Conservation (phyloP, 2,113 vertebrate species). For the Siniperca knerii region DNA sequence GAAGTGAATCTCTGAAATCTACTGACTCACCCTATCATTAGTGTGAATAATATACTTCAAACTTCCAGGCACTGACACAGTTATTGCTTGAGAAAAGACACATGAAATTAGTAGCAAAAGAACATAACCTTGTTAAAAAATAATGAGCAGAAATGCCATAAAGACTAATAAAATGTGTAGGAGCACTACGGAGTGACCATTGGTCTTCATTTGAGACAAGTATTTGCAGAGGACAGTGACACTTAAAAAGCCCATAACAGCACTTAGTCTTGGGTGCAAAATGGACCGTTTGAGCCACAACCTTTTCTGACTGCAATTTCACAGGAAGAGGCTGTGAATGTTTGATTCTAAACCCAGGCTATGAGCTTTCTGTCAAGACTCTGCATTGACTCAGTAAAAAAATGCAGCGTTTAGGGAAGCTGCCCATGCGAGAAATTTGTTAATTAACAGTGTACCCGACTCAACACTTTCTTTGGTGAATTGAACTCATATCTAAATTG, state of each 20-base stretch:
- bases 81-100: conserved; percentile 30
- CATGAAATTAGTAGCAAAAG: conserved; percentile 18
- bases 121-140: conserved; percentile 53
- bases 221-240: conserved; percentile 44
- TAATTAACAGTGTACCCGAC: conserved; percentile 77
- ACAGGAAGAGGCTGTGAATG: conserved; percentile 44
- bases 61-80: conserved; percentile 12
- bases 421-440: conserved; percentile 74
- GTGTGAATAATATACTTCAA: conserved; percentile 51
- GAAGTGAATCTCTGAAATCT: conserved; percentile 40
- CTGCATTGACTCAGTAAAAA: conserved; percentile 60
- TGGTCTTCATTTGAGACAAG: conserved; percentile 41
- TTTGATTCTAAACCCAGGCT: conserved; percentile 50
- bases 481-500: conserved; percentile 71
- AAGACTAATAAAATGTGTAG: conserved; percentile 36
- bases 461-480: conserved; percentile 67
- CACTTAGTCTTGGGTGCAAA: conserved; percentile 49
- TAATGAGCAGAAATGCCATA: conserved; percentile 36
- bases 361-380: conserved; percentile 50
- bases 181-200: not conserved
- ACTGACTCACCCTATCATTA: conserved; percentile 48
- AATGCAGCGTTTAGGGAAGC: conserved; percentile 71
- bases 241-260: conserved; percentile 53
- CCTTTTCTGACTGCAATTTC: conserved; percentile 55
- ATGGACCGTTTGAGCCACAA: conserved; percentile 41